phyloP scores from a whole-genome alignment of 2,797 vertebrate species.

The Epinephelus malabaricus region DNA sequence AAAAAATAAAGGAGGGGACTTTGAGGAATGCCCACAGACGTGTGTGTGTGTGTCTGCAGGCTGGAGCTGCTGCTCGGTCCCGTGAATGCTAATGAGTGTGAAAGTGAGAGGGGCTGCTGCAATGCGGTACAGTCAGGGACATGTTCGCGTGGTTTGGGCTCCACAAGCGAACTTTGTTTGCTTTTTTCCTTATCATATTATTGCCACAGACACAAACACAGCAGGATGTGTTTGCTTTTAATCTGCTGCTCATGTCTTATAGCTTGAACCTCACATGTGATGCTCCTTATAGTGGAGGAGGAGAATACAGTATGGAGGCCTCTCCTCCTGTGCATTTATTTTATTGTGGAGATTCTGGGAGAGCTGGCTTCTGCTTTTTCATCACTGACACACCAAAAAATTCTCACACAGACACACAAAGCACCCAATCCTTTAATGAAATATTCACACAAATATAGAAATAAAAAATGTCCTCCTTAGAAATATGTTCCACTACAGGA shows the following conservation, averaged over 20 bases:
- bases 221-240: background rate
- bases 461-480: background rate
- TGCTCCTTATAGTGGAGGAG: background rate
- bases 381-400: background rate
- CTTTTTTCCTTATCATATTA: background rate
- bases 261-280: background rate
- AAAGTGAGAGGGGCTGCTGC: conserved; percentile 81
- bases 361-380: background rate
- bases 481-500: background rate
- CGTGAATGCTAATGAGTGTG: conserved; percentile 83
- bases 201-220: background rate
- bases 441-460: background rate
- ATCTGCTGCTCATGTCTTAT: background rate
- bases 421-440: background rate
- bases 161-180: background rate
- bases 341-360: background rate
- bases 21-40: conserved; percentile 72
- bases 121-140: conserved; percentile 84
- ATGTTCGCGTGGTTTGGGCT: conserved; percentile 10
- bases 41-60: conserved; percentile 38
- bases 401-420: background rate
- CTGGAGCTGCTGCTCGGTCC: conserved; percentile 58
- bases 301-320: conserved; percentile 33
- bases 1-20: background rate
- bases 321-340: background rate